phyloP scores from a whole-genome alignment of 2,888 invertebrate species.

The Andrena praecox region DNA sequence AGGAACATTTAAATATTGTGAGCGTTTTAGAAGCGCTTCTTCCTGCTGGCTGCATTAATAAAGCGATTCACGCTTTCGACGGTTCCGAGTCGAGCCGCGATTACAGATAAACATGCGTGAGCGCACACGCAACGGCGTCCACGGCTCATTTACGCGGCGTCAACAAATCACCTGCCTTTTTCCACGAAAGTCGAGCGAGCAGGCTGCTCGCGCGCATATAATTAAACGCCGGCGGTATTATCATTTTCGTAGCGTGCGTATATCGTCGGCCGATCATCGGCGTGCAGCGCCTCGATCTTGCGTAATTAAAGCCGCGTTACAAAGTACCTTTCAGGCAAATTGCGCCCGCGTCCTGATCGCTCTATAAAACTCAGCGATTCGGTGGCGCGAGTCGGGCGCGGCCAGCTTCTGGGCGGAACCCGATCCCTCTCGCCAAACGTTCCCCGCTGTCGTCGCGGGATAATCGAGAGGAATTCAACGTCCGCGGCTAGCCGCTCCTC shows the following conservation, averaged over 20 bases:
- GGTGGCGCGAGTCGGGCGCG: not conserved
- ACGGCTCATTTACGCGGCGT: slow-evolving; percentile 64
- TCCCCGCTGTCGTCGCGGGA: not conserved
- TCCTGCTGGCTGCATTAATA: slow-evolving; percentile 47
- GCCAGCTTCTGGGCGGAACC: not conserved
- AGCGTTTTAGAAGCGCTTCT: not conserved
- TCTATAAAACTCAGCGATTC: slow-evolving; percentile 39
- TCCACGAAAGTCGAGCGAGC: slow-evolving; percentile 42
- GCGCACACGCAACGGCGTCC: slow-evolving; percentile 23
- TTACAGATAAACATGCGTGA: slow-evolving; percentile 3
- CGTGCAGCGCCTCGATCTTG: slow-evolving; percentile 20
- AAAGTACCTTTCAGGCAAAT: slow-evolving; percentile 22
- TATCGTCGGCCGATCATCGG: slow-evolving; percentile 44
- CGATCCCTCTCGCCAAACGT: slow-evolving; percentile 2
- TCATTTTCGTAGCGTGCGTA: slow-evolving; percentile 42
- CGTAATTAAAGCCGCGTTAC: slow-evolving; percentile 56
- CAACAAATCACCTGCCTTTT: slow-evolving; percentile 75
- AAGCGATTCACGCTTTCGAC: slow-evolving; percentile 69
- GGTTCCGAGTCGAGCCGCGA: slow-evolving; percentile 32
- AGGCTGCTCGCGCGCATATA: slow-evolving; percentile 48
- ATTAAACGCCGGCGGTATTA: slow-evolving; percentile 62
- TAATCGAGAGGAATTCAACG: slow-evolving; percentile 41
- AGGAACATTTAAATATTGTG: not conserved
- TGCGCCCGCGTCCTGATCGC: slow-evolving; percentile 9
- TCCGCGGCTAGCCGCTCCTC: not conserved